Evolutionary conservation across 30 jellyfish, hydroid and myxozoan species (phyloP), one percentile per base, ranked within the genome.

Genomic region (Turritopsis dohrnii): DNA sequence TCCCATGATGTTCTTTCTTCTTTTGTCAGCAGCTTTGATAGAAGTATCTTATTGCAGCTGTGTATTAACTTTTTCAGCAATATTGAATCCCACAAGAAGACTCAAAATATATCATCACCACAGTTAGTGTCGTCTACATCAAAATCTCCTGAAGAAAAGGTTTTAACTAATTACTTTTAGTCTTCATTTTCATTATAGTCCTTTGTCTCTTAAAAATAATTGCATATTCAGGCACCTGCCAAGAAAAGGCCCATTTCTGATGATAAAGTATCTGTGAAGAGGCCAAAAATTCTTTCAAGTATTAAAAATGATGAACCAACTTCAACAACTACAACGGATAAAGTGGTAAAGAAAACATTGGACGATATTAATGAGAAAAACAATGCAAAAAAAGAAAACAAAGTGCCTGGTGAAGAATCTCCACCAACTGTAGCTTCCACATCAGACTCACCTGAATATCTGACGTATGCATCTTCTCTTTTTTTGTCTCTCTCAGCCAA

Each of bases 351-450:
- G 60, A 41, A 41, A 41, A 41, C 5, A 3, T 41, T 41, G 13
- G 60, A 41, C 13, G 60, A 41, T 41, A 23, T 69, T 7, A 69
- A 69, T 69, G 28, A 28, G 7, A 74, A 74, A 20, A 74, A 74
- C 13, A 74, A 74, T 16, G 23, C 71, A 23, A 74, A 26, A n/a
- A 23, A 26, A 22, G 83, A 74, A 29, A 41, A 74, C 41, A 31
- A 23, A 18, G 65, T 1, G 0, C 88, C 83, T 19, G 89, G 71
- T 18, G 88, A 87, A 52, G 95, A 87, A 53, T 93, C 98, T 0
- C 96, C 98, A 20, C 98, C 96, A 21, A 82, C 89, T 22, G 96
- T 89, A 1, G 97, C 96, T 1, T 94, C 99, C 31, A 89, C 97
- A 18, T 86, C 99, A 0, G 96, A 94, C 54, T 85, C 96, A 18